Evolutionary conservation across 2,113 vertebrate genomes (phyloP).

Genomic region (Lethenteron camtschaticum): DNA sequence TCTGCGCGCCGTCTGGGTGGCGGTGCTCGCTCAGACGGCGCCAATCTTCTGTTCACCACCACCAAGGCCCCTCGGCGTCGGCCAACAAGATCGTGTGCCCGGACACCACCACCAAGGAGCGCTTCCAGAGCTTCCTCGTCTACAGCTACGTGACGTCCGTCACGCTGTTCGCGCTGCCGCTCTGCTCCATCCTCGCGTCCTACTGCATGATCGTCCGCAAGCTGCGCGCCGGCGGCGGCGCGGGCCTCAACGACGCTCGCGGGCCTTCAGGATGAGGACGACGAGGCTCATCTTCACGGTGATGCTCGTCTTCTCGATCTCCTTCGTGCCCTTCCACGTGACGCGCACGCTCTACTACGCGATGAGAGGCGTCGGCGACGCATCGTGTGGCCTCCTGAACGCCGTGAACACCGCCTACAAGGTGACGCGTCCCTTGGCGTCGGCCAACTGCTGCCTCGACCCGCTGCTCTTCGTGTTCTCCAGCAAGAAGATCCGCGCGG

Average conservation of each 20-base stretch:
- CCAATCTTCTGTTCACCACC: constrained; percentile 65
- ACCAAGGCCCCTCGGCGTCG: constrained; percentile 15
- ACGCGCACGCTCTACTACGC: constrained; percentile 73
- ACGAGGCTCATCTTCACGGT: constrained; percentile 80
- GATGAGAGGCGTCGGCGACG: constrained; percentile 37
- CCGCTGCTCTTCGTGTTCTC: constrained; percentile 57
- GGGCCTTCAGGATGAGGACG: constrained; percentile 55
- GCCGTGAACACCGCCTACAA: constrained; percentile 65
- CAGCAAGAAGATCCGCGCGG: too few species aligned
- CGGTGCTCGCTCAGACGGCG: constrained; percentile 42
- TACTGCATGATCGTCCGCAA: constrained; percentile 55
- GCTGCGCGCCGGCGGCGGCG: constrained; percentile 32
- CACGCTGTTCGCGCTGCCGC: constrained; percentile 55
- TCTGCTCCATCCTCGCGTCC: constrained; percentile 51
- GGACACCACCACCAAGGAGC: constrained; percentile 53
- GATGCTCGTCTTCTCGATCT: constrained; percentile 49
- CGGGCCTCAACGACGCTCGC: constrained; percentile 14
- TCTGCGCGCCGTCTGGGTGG: constrained; percentile 36
- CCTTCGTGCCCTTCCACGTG: constrained; percentile 79
- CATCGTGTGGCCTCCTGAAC: constrained; percentile 38
- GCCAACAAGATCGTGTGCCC: constrained; percentile 34
- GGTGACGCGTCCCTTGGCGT: constrained; percentile 60
- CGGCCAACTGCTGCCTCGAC: constrained; percentile 77
- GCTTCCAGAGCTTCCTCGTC: constrained; percentile 50
- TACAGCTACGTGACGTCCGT: constrained; percentile 57